phyloP scores from a whole-genome alignment of 2,797 vertebrate genomes.

The Carduelis carduelis region DNA sequence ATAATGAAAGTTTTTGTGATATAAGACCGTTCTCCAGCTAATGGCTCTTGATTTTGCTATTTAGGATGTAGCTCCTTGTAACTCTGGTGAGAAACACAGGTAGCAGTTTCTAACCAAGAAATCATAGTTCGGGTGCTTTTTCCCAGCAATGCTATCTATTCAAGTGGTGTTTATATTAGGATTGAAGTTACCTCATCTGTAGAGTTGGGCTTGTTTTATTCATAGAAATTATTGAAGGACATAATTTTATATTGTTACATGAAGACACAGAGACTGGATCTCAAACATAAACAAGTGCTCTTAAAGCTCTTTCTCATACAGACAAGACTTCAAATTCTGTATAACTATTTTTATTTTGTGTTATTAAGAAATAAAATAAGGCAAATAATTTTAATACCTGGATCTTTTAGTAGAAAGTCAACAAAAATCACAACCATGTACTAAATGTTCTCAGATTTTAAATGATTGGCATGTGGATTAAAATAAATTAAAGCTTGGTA shows the following conservation, averaged over 20 bases:
- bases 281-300: not conserved
- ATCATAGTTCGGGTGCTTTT: not conserved
- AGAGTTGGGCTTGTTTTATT: not conserved
- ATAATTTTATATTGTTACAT: not conserved
- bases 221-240: not conserved
- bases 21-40: not conserved
- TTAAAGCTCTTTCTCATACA: not conserved
- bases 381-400: not conserved
- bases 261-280: not conserved
- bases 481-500: not conserved
- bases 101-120: not conserved
- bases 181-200: not conserved
- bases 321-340: not conserved
- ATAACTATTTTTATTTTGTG: not conserved
- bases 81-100: not conserved
- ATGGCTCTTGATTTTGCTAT: not conserved
- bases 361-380: not conserved
- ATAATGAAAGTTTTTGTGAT: not conserved
- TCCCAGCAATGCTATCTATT: not conserved
- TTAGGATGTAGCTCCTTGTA: not conserved
- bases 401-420: not conserved
- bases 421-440: not conserved
- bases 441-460: not conserved
- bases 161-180: rapidly evolving
- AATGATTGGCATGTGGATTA: rapidly evolving